These are phyloP conservation scores for Calephelis nemesis DNA, from an alignment of 1,140 invertebrate genomes.

Conservation along the genomic window DNA sequence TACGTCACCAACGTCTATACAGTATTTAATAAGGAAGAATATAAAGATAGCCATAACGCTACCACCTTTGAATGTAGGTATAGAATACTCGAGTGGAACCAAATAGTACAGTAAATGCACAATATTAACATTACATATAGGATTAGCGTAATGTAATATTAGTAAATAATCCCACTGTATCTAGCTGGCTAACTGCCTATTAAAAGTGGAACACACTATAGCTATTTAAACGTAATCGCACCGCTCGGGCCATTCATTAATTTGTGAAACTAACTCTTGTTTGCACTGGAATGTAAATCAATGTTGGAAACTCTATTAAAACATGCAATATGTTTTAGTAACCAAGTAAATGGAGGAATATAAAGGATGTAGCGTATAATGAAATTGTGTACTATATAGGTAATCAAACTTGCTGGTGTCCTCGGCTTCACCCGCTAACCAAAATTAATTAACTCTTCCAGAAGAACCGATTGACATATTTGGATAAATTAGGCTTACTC, in stretches of 20 bases:
- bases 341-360: conserved; percentile 12
- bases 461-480: no score
- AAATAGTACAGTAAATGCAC: no score
- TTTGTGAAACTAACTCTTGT: conserved; percentile 41
- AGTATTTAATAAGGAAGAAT: no score
- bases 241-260: conserved; percentile 44
- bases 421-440: no score
- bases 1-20: no score
- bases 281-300: conserved; percentile 24
- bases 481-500: no score
- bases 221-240: conserved; percentile 21
- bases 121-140: no score
- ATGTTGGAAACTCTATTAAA: conserved; percentile 13
- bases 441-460: no score
- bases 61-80: no score
- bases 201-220: conserved; percentile 6
- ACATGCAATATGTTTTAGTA: conserved; percentile 13
- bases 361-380: conserved; percentile 12
- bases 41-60: no score
- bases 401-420: no score
- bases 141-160: not conserved
- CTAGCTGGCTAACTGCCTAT: conserved; percentile 7
- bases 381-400: conserved; percentile 1
- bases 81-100: no score
- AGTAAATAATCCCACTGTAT: not conserved